phyloP scores from a whole-genome alignment of 2,797 vertebrate genomes.

The Manis crassicaudata region DNA sequence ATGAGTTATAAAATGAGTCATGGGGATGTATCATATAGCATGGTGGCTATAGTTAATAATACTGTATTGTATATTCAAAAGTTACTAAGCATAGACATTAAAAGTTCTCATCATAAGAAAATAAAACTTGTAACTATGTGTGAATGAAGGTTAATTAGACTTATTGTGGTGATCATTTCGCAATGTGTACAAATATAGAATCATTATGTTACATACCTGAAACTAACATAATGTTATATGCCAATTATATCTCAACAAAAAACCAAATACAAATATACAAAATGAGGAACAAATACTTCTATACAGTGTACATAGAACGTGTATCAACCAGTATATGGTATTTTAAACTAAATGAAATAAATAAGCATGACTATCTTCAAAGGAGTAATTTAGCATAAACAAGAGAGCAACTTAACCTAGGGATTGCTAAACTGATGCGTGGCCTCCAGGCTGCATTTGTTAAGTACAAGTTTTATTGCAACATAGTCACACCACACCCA shows the following conservation, averaged over 20 bases:
- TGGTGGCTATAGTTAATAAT: not conserved
- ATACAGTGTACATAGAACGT: not conserved
- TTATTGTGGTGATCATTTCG: not conserved
- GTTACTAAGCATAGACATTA: not conserved
- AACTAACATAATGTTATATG: not conserved
- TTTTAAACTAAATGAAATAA: slow-evolving; percentile 18
- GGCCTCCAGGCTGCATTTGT: not conserved
- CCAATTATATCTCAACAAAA: not conserved
- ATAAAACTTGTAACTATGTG: not conserved
- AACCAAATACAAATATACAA: slow-evolving; percentile 46
- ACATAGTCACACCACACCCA: accelerated
- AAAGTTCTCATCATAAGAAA: not conserved
- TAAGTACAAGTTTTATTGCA: not conserved
- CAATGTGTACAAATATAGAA: not conserved
- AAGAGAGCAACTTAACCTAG: not conserved
- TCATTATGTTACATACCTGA: not conserved
- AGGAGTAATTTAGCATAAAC: not conserved
- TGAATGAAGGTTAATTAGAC: not conserved
- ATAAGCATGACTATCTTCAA: not conserved
- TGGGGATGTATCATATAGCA: not conserved
- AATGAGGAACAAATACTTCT: not conserved
- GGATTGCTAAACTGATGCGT: not conserved
- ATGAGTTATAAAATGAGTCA: slow-evolving; percentile 33
- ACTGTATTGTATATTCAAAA: not conserved
- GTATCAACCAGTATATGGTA: not conserved